These are phyloP conservation scores for Trichacis sp. DNA, from an alignment of 2,888 invertebrate genomes.

Conservation along the genomic window DNA sequence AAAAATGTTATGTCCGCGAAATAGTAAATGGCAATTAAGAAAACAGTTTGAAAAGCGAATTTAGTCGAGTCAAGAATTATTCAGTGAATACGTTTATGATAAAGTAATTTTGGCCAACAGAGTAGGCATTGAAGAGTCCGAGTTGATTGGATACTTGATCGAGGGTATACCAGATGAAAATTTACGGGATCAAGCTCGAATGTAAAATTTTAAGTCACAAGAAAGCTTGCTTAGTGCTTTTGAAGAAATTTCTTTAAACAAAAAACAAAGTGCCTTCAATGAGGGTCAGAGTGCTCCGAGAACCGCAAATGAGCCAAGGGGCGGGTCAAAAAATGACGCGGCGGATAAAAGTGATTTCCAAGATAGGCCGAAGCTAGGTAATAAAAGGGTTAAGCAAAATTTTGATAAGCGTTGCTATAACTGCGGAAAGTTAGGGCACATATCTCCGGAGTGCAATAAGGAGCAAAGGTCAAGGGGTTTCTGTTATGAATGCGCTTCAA, in stretches of 20 bases:
- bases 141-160: conserved; percentile 34
- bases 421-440: conserved; percentile 8
- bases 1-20: conserved; percentile 24
- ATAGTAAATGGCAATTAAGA: conserved; percentile 8
- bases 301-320: too few species aligned
- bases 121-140: conserved; percentile 26
- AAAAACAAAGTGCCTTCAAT: too few species aligned
- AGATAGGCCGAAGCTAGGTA: too few species aligned
- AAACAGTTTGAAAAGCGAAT: conserved; percentile 24
- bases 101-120: conserved; percentile 34
- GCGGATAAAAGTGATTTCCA: too few species aligned
- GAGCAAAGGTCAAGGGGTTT: neutral
- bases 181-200: conserved; percentile 29
- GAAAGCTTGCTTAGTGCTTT: conserved; percentile 27
- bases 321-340: too few species aligned
- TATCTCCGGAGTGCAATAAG: conserved; percentile 5
- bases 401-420: conserved; percentile 7
- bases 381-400: too few species aligned
- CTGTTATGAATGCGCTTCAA: conserved; percentile 25
- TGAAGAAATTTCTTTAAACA: conserved; percentile 19
- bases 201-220: conserved; percentile 15
- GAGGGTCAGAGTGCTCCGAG: too few species aligned
- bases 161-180: conserved; percentile 33
- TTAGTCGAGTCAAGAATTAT: conserved; percentile 26
- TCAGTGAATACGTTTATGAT: conserved; percentile 33